These are phyloP conservation scores for Parauchenoglanis punctatus DNA, from an alignment of 2,797 vertebrate species.

Conservation along the genomic window DNA sequence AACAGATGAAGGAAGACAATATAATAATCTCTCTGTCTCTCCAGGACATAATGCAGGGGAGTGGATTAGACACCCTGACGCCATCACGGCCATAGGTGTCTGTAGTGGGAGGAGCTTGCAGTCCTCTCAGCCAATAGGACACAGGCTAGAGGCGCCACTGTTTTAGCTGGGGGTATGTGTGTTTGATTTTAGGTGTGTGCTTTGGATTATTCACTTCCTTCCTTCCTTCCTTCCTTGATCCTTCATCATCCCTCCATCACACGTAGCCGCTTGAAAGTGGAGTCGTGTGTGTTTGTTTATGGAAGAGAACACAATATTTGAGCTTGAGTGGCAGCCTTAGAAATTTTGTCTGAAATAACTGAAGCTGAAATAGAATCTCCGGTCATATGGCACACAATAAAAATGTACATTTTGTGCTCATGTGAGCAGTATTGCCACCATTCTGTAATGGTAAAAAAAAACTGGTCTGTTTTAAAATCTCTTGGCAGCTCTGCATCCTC, in stretches of 20 bases:
- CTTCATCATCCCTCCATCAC: constrained; percentile 11
- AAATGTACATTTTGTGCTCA: neutral
- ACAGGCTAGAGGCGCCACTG: constrained; percentile 19
- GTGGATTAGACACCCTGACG: constrained; percentile 63
- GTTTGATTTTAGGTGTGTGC: constrained; percentile 39
- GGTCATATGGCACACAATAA: neutral
- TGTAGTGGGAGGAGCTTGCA: constrained; percentile 33
- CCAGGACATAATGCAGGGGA: constrained; percentile 45
- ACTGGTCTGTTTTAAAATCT: constrained; percentile 31
- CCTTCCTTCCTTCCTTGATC: constrained; percentile 16
- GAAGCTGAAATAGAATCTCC: too few species aligned
- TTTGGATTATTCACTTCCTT: constrained; percentile 39
- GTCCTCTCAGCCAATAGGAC: constrained; percentile 26
- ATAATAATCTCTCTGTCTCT: constrained; percentile 35
- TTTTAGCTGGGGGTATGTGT: constrained; percentile 38
- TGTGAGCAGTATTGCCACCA: neutral
- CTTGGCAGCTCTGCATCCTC: constrained; percentile 25
- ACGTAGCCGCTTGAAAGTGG: neutral
- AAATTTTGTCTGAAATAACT: neutral
- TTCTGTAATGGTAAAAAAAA: neutral
- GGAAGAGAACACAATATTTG: neutral
- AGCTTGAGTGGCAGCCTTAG: neutral
- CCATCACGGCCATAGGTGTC: constrained; percentile 45
- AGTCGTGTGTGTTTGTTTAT: neutral
- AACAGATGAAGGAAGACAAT: neutral